Percentiles rank a stretch among this genome's conserved stretches.
Evolutionary conservation across 2,797 vertebrate species (phyloP).

Genomic region (Hafferia zeledoni): DNA sequence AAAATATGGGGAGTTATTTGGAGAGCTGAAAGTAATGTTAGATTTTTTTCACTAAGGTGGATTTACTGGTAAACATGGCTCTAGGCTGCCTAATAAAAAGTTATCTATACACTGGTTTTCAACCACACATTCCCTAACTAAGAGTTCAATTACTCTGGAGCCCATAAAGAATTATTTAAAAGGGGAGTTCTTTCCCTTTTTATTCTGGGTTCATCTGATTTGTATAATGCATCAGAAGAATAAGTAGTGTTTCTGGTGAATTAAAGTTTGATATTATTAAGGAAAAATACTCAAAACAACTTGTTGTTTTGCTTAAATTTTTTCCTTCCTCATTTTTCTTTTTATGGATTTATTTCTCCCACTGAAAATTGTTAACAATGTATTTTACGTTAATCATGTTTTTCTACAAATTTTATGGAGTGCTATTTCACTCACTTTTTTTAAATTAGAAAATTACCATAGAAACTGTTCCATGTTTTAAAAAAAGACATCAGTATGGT

Average conservation of each 20-base stretch:
- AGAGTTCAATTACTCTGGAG: background rate
- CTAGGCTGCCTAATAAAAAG: background rate
- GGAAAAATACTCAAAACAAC: background rate
- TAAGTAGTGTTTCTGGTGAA: background rate
- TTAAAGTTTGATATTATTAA: background rate
- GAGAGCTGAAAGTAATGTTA: background rate
- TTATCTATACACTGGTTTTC: background rate
- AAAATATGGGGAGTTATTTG: background rate
- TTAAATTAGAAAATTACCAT: slow-evolving; percentile 52
- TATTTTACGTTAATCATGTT: background rate
- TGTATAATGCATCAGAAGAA: background rate
- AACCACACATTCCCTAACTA: background rate
- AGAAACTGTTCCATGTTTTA: background rate
- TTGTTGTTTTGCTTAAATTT: background rate
- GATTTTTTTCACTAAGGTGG: background rate
- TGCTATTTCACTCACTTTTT: background rate
- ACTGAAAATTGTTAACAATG: background rate
- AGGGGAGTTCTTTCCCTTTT: background rate
- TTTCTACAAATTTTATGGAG: background rate
- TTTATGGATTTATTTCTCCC: background rate
- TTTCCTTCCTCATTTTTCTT: background rate
- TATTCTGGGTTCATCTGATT: background rate
- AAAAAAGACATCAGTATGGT: background rate
- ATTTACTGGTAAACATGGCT: background rate
- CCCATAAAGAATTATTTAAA: background rate